Evolutionary conservation across 2,888 invertebrate species (phyloP), one percentile per base, ranked within the genome.

Genomic region (Miltochrista miniata): DNA sequence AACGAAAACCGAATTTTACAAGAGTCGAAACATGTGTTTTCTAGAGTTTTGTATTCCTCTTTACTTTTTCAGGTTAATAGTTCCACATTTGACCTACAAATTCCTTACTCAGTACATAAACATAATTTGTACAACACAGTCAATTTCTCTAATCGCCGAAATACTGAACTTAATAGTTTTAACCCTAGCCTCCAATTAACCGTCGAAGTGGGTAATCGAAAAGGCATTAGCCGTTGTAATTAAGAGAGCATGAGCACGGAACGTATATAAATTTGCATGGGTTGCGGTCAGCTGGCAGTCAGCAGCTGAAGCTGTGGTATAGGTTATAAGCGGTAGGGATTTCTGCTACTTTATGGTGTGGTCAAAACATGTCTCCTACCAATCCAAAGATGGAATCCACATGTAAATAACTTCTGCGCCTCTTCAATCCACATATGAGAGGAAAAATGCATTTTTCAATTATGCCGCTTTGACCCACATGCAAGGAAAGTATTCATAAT

Each of bases 221-320:
- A 85, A 86, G 68, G 81, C 87, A 87, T 87, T 87, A 87, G 80
- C 76, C 64, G 68, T 60, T 48, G 66, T 73, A 87, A 88, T 88
- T 87, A 87, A 87, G 84, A 83, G 85, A 74, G 75, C 74, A 79
- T 74, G 78, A 74, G 73, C 63, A 61, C 69, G 68, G 56, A 64
- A 61, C 68, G 70, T 70, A 81, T 70, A 81, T 83, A 83, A 83
- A 83, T 84, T 85, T 83, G 76, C 82, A 81, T 79, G 65, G 62
- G 67, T 68, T 72, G 80, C 72, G 81, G 82, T 81, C 75, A 75
- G 64, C 56, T 36, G 46, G 13, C 37, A 48, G 36, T 67, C 48
- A 49, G 43, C 24, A 46, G 38, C 44, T 55, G 49, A 39, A 13
- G 24, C 7, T 31, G 7, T n/a, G 14, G 52, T 9, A 7, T 13